phyloP scores from a whole-genome alignment of 2,888 invertebrate genomes.

The Ophioninae sp. region DNA sequence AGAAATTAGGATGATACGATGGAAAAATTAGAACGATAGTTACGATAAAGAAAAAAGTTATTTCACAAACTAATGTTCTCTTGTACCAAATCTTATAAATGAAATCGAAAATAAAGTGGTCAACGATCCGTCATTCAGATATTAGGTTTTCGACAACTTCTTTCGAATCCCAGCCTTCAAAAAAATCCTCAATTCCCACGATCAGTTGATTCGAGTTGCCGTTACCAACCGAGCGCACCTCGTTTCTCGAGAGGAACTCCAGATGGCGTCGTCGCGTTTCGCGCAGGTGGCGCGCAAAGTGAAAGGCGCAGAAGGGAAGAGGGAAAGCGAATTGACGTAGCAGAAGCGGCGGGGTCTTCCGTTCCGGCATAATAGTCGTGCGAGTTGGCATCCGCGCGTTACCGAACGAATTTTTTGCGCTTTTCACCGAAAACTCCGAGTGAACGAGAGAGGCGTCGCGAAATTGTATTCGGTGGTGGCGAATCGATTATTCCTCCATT shows the following conservation, averaged over 20 bases:
- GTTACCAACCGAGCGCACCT: neutral
- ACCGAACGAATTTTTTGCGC: slow-evolving; percentile 31
- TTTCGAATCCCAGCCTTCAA: too few relatives aligned
- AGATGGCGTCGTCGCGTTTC: slow-evolving; percentile 20
- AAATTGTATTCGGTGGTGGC: neutral
- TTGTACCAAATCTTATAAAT: too few relatives aligned
- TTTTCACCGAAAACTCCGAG: slow-evolving; percentile 7
- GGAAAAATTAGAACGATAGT: too few relatives aligned
- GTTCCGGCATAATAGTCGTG: slow-evolving; percentile 73
- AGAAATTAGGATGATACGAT: too few relatives aligned
- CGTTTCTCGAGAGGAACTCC: slow-evolving; percentile 12
- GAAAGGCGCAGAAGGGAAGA: slow-evolving; percentile 26
- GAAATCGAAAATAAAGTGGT: too few relatives aligned
- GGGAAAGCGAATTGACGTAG: slow-evolving; percentile 66
- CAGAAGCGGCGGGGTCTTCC: slow-evolving; percentile 74
- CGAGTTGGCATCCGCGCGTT: slow-evolving; percentile 71
- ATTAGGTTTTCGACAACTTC: too few relatives aligned
- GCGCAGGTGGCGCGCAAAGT: slow-evolving; percentile 11
- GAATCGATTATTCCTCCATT: neutral
- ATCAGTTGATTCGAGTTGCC: too few relatives aligned
- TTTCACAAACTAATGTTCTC: too few relatives aligned
- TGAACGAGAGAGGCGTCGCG: slow-evolving; percentile 10
- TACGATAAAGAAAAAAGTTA: too few relatives aligned
- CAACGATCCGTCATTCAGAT: too few relatives aligned
- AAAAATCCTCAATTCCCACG: too few relatives aligned